Evolutionary conservation across 2,888 invertebrate species (phyloP).

Genomic region (Catotricha subobsoleta): DNA sequence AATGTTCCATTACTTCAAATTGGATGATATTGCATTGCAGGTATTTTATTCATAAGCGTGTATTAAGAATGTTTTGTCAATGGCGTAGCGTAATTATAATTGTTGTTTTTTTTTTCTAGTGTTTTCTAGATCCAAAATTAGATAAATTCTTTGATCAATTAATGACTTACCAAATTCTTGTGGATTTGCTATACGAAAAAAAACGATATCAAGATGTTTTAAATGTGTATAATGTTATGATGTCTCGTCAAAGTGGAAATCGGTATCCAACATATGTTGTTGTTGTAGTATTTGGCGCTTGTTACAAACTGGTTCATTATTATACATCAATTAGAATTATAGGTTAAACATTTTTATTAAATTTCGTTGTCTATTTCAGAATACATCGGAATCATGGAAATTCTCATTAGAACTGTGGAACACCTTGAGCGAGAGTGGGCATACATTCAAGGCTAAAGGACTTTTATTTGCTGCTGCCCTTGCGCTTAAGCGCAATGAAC

Average conservation of each 20-base stretch:
- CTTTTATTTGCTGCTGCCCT: conserved; percentile 43
- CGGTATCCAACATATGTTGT: conserved; percentile 46
- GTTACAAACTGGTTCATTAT: conserved; percentile 66
- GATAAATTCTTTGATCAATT: conserved; percentile 55
- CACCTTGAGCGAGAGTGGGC: conserved; percentile 36
- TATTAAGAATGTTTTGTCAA: too few species aligned
- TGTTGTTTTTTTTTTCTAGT: too few species aligned
- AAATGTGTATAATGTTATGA: conserved; percentile 40
- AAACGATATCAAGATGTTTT: conserved; percentile 47
- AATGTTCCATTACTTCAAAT: conserved; percentile 50
- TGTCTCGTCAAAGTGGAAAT: conserved; percentile 36
- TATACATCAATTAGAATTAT: too few species aligned
- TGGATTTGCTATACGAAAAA: conserved; percentile 53
- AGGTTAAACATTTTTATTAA: too few species aligned
- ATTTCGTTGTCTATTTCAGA: conserved; percentile 33
- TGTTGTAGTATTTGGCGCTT: conserved; percentile 48
- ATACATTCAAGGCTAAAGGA: conserved; percentile 40
- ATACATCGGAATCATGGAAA: conserved; percentile 45
- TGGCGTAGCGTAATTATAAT: conserved; percentile 10
- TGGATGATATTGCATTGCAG: conserved; percentile 45
- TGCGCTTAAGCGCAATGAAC: conserved; percentile 47
- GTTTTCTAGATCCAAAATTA: conserved; percentile 42
- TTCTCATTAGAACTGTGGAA: conserved; percentile 44
- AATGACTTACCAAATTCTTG: conserved; percentile 43
- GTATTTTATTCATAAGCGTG: too few species aligned